Base-by-base conservation (phyloP, 2,113 vertebrate species). In the Tachysurus fulvidraco region DNA sequence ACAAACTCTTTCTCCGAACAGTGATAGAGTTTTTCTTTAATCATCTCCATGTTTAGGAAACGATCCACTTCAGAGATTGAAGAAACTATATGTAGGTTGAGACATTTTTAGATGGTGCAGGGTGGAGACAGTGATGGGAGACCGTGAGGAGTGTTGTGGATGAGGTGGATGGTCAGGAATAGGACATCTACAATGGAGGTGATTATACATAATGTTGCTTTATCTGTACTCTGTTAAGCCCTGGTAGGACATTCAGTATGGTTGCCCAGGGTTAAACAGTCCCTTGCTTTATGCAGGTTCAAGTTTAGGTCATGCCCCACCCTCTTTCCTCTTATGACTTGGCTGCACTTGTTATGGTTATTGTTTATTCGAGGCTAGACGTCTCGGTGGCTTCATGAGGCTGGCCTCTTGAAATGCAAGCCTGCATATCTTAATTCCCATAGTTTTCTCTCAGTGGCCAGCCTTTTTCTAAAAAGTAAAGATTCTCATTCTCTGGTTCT, bases 331-430 rank as follows among this genome's bases (percentile, higher is more conserved):
- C 30, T 77, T 17, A 46, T 44, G 5, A 4, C 41, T 50, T 83
- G 81, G 81, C 81, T 65, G 81, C 81, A 83, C 81, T 83, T 83
- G 81, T 83, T 65, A 65, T 83, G 81, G 52, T 52, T 65, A 82
- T 62, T 64, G 81, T 83, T 83, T 65, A 65, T 46, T 65, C n/a
- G 59, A 83, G 23, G 60, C 81, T 25, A 65, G 81, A 83, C 60
- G 60, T 65, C 81, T 83, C 44, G 2, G 59, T 65, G 60, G 81
- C 78, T 60, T 41, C 55, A 41, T 59, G 23, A 41, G 78, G 5
- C 55, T 79, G 77, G 28, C 74, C 60, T 60, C 78, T 60, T 81
- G 55, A 60, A 81, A 44, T 44, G 65, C 83, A 83, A 41, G 28
- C 12, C 83, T 74, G 55, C 76, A 79, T 85, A 67, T 67, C 60